A percentile compares a stretch with the other conserved stretches of the same genome.
Evolutionary conservation across 2,797 vertebrate species (phyloP).

Genomic region (Syngnathus acus): DNA sequence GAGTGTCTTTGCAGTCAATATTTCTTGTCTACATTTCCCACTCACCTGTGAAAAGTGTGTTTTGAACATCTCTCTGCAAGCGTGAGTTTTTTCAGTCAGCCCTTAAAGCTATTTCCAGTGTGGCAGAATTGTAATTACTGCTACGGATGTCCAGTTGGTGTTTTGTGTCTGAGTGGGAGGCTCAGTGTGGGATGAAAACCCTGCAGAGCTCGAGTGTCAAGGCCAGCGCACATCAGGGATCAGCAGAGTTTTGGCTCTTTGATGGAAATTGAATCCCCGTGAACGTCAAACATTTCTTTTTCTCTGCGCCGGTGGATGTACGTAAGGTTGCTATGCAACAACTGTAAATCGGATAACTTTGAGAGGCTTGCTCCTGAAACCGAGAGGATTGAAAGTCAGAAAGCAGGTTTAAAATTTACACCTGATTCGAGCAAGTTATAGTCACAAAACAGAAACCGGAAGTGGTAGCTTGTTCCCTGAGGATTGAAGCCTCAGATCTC

Average conservation of each 20-base stretch:
- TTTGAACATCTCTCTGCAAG: slow-evolving; percentile 2
- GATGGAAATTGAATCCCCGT: slow-evolving; percentile 23
- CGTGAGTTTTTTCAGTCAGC: slow-evolving; percentile 10
- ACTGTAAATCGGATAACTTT: slow-evolving; percentile 15
- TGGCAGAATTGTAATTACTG: slow-evolving; percentile 26
- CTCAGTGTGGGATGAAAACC: slow-evolving; percentile 32
- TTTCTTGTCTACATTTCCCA: neutral
- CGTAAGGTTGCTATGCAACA: slow-evolving; percentile 34
- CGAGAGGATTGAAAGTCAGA: slow-evolving; percentile 5
- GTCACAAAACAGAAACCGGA: too few species aligned
- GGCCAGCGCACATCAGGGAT: slow-evolving; percentile 15
- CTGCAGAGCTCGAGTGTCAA: slow-evolving; percentile 35
- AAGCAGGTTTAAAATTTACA: too few species aligned
- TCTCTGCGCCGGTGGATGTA: slow-evolving; percentile 10
- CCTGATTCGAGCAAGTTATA: too few species aligned
- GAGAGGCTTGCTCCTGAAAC: slow-evolving; percentile 10
- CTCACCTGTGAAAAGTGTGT: neutral
- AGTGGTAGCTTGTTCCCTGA: too few species aligned
- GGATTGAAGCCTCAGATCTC: too few species aligned
- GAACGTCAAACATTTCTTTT: neutral
- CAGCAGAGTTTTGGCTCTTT: slow-evolving; percentile 16
- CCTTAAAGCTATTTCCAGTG: slow-evolving; percentile 11
- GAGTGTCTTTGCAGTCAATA: neutral
- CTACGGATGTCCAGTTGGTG: slow-evolving; percentile 16
- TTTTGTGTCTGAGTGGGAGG: slow-evolving; percentile 18